Conservation (phyloP, 2,797 vertebrate genomes). For the Vespertilio murinus region DNA sequence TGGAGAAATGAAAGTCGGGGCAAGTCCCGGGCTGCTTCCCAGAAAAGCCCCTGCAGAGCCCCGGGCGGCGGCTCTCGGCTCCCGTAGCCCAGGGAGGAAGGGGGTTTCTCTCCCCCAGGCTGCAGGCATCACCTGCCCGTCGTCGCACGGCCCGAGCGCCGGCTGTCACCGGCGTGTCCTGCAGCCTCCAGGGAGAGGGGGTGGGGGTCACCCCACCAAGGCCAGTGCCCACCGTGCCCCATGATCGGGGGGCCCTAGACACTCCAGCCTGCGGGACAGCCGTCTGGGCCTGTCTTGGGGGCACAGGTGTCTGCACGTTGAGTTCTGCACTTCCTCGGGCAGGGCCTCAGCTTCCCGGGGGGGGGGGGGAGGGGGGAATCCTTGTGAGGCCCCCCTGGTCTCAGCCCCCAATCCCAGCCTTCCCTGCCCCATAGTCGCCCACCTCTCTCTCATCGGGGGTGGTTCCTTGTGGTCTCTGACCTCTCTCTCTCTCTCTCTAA, state of each 20-base stretch:
- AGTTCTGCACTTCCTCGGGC: rapidly evolving
- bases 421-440: background rate
- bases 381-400: background rate
- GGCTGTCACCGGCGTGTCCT: background rate
- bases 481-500: background rate
- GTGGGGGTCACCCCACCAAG: too few relatives aligned
- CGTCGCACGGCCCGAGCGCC: rapidly evolving
- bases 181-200: background rate
- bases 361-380: too few relatives aligned
- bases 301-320: rapidly evolving
- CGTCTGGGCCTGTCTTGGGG: background rate
- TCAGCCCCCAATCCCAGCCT: background rate
- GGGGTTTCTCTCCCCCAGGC: constrained; percentile 36
- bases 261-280: background rate
- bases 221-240: background rate
- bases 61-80: background rate
- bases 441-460: background rate
- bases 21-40: constrained; percentile 77
- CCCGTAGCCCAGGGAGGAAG: background rate
- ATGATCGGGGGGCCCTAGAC: background rate
- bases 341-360: background rate
- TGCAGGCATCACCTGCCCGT: background rate
- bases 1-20: constrained; percentile 45
- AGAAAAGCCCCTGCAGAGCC: constrained; percentile 75
- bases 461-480: background rate